Base-by-base conservation (phyloP, 37 sponge, comb jelly and placozoan genomes). In the Cladorhizidae sp. region DNA sequence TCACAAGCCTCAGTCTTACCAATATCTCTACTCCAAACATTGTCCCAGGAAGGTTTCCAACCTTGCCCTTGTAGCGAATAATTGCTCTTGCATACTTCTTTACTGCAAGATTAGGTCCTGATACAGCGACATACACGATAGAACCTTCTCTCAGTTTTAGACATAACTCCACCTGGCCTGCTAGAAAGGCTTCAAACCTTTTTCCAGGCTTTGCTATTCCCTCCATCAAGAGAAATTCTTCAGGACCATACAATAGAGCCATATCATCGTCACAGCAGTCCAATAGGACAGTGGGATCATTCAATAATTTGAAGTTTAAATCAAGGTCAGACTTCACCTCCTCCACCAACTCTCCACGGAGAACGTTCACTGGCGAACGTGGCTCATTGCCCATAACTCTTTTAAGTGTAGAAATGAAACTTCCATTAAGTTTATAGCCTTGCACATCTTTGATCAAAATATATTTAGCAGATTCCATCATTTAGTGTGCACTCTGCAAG, bases 11-110 rank as follows among this genome's bases (percentile, higher is more conserved):
- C 15, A 57, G 15, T 57, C 78, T 61, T 22, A 91, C 92, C 65
- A 55, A 54, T 20, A 91, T 70, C 55, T 91, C 92, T 17, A 91
- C 83, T 70, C 92, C 92, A 91, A 91, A 91, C 56, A 20, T 36
- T 40, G 62, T n/a, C n/a, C n/a, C n/a, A n/a, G n/a, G n/a, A n/a
- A n/a, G n/a, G n/a, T n/a, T n/a, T n/a, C n/a, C n/a, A n/a, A n/a
- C n/a, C n/a, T n/a, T n/a, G n/a, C n/a, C n/a, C n/a, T n/a, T n/a
- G n/a, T n/a, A n/a, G n/a, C n/a, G n/a, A n/a, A n/a, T n/a, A n/a
- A n/a, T n/a, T n/a, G n/a, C n/a, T n/a, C n/a, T n/a, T n/a, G n/a
- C 50, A 7, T 42, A 59, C 32, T 62, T 6, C 14, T 18, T 62
- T 2, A 29, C 1, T 26, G 2, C 36, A 58, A 71, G 43, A 42